A percentile compares a stretch with the other conserved stretches of the same genome.
These are phyloP conservation scores for Teinopalpus imperialis DNA, from an alignment of 2,888 invertebrate genomes.

Conservation along the genomic window DNA sequence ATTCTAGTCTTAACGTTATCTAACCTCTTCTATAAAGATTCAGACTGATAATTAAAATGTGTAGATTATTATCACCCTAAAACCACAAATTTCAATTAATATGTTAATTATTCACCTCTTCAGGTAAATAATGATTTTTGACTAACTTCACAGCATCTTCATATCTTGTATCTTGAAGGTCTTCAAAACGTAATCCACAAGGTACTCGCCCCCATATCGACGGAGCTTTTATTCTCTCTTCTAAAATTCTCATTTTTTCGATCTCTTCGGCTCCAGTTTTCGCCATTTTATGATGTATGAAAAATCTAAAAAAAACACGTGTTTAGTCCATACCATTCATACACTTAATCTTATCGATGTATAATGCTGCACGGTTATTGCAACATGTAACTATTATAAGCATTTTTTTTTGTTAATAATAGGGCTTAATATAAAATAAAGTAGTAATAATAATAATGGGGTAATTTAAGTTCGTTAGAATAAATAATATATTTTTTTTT, in stretches of 20 bases:
- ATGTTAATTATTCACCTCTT: constrained; percentile 57
- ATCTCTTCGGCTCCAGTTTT: constrained; percentile 50
- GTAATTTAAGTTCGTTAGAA: too few species aligned
- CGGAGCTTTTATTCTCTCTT: constrained; percentile 72
- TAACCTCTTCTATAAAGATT: too few species aligned
- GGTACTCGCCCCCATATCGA: constrained; percentile 70
- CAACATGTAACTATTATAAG: too few species aligned
- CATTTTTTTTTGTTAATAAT: too few species aligned
- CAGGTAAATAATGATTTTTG: constrained; percentile 66
- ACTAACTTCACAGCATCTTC: constrained; percentile 65
- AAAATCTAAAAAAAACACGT: background rate
- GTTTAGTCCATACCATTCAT: background rate
- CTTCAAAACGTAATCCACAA: constrained; percentile 68
- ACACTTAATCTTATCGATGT: background rate
- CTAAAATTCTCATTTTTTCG: constrained; percentile 64
- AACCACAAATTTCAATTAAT: too few species aligned
- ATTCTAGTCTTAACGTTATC: too few species aligned
- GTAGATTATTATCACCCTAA: too few species aligned
- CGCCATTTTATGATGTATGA: constrained; percentile 43
- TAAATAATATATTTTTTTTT: too few species aligned
- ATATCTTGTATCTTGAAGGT: constrained; percentile 68
- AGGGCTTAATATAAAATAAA: too few species aligned
- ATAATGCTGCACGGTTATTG: too few species aligned
- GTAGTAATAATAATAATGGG: too few species aligned
- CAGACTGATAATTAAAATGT: too few species aligned